Percentiles rank a stretch among this genome's conserved stretches.
Conservation (phyloP, 2,888 invertebrate genomes). For the Sphecodes monilicornis region DNA sequence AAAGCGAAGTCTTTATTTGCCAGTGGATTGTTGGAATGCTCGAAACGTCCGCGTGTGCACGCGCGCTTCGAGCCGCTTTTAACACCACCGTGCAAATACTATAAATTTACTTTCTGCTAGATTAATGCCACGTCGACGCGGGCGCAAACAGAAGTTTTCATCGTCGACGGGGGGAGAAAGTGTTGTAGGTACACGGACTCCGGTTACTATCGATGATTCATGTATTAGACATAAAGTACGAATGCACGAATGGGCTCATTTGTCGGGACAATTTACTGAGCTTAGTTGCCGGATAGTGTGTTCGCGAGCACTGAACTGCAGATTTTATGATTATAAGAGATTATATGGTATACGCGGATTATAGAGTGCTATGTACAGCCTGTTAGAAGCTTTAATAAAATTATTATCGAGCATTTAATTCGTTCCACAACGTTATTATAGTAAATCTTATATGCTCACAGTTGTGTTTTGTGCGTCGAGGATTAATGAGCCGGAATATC, state of each 20-base stretch:
- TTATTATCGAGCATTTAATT: neutral
- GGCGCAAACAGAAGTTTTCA: constrained; percentile 29
- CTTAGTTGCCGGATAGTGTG: neutral
- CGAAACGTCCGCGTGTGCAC: neutral
- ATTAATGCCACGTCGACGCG: constrained; percentile 27
- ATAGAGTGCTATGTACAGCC: neutral
- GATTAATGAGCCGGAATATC: neutral
- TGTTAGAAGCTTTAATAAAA: neutral
- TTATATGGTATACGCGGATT: neutral
- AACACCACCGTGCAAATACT: constrained; percentile 10
- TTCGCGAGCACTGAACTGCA: neutral
- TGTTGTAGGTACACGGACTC: neutral
- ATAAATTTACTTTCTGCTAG: constrained; percentile 31
- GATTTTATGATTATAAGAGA: constrained; percentile 8
- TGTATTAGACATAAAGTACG: constrained; percentile 9
- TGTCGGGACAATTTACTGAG: constrained; percentile 13
- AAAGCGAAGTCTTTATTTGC: constrained; percentile 46
- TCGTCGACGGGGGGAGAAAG: constrained; percentile 11
- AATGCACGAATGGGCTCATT: neutral
- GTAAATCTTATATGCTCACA: neutral
- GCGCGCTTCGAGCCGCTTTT: neutral
- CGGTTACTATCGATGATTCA: constrained; percentile 14
- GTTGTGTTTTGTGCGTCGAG: neutral
- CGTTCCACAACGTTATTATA: neutral
- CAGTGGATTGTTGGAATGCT: constrained; percentile 2